Conservation (phyloP, 1,140 invertebrate species). For the Carposina sasakii region DNA sequence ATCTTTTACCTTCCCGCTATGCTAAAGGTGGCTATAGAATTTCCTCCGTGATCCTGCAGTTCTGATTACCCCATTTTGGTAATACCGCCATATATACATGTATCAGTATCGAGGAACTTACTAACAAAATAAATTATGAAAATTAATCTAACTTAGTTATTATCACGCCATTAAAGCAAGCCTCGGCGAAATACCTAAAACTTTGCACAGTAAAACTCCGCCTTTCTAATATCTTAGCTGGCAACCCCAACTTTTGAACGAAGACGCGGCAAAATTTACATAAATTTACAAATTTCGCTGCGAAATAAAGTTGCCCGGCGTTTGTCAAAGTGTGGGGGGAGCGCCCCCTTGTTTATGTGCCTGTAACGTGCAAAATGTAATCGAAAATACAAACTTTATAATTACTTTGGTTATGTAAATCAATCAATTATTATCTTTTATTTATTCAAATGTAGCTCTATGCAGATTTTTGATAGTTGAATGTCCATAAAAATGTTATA, state of each 20-base stretch:
- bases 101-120: background rate
- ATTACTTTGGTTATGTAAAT: no score
- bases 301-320: conserved; percentile 65
- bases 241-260: conserved; percentile 39
- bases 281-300: conserved; percentile 68
- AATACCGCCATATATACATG: no score
- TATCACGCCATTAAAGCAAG: background rate
- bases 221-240: background rate
- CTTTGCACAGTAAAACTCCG: conserved; percentile 5
- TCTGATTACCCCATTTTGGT: no score
- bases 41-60: no score
- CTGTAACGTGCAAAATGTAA: no score
- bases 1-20: no score
- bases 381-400: no score
- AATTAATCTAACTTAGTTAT: conserved; percentile 3
- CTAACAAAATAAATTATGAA: conserved; percentile 1
- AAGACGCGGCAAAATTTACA: conserved; percentile 68
- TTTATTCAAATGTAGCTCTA: no score
- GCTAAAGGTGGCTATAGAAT: no score
- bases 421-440: no score
- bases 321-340: conserved; percentile 22
- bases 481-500: no score
- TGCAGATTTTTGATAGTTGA: no score
- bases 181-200: background rate
- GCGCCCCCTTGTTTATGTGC: background rate